Percentiles rank a stretch among this genome's conserved stretches.
These are phyloP conservation scores for Erpornis zantholeuca DNA, from an alignment of 2,113 vertebrate species.

Conservation along the genomic window DNA sequence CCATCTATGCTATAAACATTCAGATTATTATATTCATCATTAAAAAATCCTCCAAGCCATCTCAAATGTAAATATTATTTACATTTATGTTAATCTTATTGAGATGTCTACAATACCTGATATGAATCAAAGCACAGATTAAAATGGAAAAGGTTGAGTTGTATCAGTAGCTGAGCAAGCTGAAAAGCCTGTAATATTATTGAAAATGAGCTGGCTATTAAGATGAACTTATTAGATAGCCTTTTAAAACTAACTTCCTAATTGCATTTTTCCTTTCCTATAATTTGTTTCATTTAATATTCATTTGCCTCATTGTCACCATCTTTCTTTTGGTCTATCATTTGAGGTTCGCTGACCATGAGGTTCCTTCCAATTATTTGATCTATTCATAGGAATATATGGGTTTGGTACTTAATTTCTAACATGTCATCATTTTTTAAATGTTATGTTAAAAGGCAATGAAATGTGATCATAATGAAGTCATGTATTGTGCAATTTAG, in stretches of 20 bases:
- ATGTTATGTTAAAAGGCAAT: background rate
- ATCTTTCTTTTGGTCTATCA: background rate
- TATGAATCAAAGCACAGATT: background rate
- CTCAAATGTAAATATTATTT: slow-evolving; percentile 6
- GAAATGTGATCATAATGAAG: background rate
- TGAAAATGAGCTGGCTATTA: background rate
- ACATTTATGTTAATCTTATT: background rate
- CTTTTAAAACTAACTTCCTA: slow-evolving; percentile 25
- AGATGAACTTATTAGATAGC: background rate
- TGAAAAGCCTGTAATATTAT: background rate
- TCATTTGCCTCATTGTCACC: background rate
- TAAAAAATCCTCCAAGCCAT: background rate
- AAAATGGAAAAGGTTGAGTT: background rate
- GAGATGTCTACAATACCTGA: background rate
- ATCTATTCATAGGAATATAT: background rate
- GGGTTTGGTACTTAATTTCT: background rate
- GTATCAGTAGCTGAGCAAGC: background rate
- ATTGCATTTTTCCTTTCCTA: slow-evolving; percentile 6
- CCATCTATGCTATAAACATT: background rate
- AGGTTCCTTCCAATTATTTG: background rate
- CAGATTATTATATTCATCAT: background rate
- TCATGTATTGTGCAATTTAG: background rate
- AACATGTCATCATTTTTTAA: background rate
- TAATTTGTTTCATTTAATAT: slow-evolving; percentile 32
- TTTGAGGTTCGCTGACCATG: background rate